Conservation (phyloP, 92 coral and sea anemone genomes). For the Epizoanthus rinbou region DNA sequence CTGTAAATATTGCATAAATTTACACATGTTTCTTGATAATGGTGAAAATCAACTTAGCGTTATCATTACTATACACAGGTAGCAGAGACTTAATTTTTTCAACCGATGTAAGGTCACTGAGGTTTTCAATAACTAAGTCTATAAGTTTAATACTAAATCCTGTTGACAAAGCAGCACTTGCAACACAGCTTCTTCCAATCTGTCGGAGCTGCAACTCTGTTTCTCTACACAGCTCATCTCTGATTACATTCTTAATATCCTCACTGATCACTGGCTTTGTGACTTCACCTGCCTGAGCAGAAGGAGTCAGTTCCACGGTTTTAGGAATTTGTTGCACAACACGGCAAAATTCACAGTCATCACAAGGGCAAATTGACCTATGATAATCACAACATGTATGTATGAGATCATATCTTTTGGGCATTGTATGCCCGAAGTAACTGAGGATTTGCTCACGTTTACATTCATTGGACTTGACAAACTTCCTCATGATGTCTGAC, state of each 20-base stretch:
- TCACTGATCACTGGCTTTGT: background rate
- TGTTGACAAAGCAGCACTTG: conserved; percentile 44
- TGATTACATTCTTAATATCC: background rate
- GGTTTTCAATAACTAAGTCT: conserved; percentile 15
- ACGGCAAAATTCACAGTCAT: conserved; percentile 39
- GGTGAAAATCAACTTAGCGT: conserved; percentile 46
- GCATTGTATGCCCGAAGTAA: conserved; percentile 51
- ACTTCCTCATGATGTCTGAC: conserved; percentile 50
- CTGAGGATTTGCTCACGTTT: conserved; percentile 56
- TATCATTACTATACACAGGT: conserved; percentile 54
- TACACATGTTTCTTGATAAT: conserved; percentile 3
- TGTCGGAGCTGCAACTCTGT: background rate
- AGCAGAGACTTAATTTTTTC: conserved; percentile 15
- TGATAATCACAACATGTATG: conserved; percentile 71
- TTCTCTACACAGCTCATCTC: background rate
- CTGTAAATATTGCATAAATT: no score
- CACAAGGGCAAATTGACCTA: conserved; percentile 44
- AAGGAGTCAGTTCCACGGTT: background rate
- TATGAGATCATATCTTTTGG: background rate
- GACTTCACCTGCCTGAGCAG: background rate
- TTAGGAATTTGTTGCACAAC: background rate
- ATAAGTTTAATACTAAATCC: conserved; percentile 54
- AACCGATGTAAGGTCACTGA: background rate
- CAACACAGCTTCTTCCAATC: conserved; percentile 60
- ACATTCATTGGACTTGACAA: conserved; percentile 42